Base-by-base conservation (phyloP, 2,113 vertebrate genomes). In the Cottus gobio region DNA sequence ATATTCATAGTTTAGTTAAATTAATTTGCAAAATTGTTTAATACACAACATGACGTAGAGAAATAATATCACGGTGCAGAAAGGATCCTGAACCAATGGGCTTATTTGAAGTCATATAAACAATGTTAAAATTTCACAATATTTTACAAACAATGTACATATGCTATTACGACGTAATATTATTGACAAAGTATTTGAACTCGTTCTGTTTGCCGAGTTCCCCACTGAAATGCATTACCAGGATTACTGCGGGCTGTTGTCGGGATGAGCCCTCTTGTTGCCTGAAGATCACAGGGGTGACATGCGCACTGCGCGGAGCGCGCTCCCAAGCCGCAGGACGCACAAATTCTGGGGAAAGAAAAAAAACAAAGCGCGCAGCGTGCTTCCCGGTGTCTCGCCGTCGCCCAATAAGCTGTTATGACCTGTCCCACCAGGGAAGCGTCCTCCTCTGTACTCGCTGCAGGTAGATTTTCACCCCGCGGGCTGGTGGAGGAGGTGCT, bases 281-380 rank as follows among this genome's bases (percentile, higher is more conserved):
- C 61, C 68, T 81, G 73, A 24, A 88, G 92, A 91, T 92, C 92
- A 92, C 64, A 86, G 79, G 54, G 85, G 85, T 86, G 86, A 90
- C 92, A 89, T 93, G 93, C 93, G 93, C 93, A 92, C 75, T 92
- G 80, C 77, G 26, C 48, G 65, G 66, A 44, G 77, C 79, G 71
- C 79, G 13, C 13, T 30, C 56, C 48, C 79, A 10, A 82, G 83
- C 56, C 50, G 80, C 83, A 68, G 79, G 72, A 80, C 82, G n/a
- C 74, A 75, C 54, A 57, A 50, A 66, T 61, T 78, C 71, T 26
- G 81, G 4, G 26, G 39, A 77, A 24, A 54, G n/a, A 54, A n/a
- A 54, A 24, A 24, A 54, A 12, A 24, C n/a, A 82, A 88, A 85
- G 46, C 81, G 65, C 58, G 5, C 83, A 13, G 63, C 58, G 39